Percentiles rank a stretch among this genome's conserved stretches.
These are phyloP conservation scores for Sogatella furcifera DNA, from an alignment of 1,140 invertebrate species.

Conservation along the genomic window DNA sequence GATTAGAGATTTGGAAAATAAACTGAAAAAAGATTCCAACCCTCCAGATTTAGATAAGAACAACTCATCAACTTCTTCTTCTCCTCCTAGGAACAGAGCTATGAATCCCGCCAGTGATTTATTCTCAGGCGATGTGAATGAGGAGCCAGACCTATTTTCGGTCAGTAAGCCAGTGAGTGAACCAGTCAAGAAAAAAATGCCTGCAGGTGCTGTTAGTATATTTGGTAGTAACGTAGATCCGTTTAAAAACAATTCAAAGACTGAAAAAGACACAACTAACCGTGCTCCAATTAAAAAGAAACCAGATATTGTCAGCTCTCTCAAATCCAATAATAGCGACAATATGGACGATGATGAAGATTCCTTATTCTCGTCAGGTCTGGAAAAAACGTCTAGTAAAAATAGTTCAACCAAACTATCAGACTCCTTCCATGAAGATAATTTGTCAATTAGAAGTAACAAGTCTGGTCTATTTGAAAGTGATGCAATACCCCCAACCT, in stretches of 20 bases:
- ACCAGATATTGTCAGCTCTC: too few relatives aligned
- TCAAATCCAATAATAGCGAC: background rate
- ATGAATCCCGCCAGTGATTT: too few relatives aligned
- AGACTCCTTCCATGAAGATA: background rate
- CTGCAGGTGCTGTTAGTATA: background rate
- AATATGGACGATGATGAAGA: background rate
- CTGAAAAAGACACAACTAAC: background rate
- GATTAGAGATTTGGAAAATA: too few relatives aligned
- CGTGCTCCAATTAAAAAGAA: too few relatives aligned
- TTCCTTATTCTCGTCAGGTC: background rate
- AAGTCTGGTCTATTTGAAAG: background rate
- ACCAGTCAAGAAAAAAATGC: background rate
- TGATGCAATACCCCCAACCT: background rate
- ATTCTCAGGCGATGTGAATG: too few relatives aligned
- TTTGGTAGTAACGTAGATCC: background rate
- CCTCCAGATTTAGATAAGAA: too few relatives aligned
- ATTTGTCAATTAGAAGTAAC: background rate
- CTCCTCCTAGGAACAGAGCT: too few relatives aligned
- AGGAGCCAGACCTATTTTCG: too few relatives aligned
- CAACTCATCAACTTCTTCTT: too few relatives aligned
- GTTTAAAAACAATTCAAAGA: background rate
- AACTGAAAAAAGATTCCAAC: too few relatives aligned
- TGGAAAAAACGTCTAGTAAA: background rate
- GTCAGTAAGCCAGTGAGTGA: too few relatives aligned
- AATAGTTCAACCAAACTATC: conserved; percentile 1